Evolutionary conservation across 2,797 vertebrate genomes (phyloP).

Genomic region (Coccyzus lansbergi): DNA sequence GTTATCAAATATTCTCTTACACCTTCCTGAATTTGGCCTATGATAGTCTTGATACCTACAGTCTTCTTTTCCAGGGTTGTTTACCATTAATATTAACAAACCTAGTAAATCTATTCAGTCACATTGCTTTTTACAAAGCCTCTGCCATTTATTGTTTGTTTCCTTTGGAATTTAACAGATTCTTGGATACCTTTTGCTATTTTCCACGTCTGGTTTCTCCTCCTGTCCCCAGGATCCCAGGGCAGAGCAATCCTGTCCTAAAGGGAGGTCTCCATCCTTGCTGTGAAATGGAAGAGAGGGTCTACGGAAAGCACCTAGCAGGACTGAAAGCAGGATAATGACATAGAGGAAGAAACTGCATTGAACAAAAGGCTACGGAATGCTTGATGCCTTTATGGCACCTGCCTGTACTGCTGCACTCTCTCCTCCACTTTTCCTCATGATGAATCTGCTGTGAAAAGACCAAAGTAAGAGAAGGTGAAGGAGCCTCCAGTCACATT

Average conservation of each 20-base stretch:
- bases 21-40: background rate
- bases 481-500: background rate
- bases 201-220: background rate
- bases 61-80: background rate
- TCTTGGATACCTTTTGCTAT: background rate
- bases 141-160: background rate
- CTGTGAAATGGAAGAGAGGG: background rate
- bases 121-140: background rate
- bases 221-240: background rate
- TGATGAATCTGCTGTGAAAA: background rate
- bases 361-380: background rate
- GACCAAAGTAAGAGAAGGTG: background rate
- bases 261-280: background rate
- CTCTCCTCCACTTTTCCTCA: background rate
- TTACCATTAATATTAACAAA: background rate
- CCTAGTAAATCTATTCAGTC: background rate
- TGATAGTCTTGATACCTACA: background rate
- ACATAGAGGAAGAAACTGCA: background rate
- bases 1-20: background rate
- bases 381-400: background rate
- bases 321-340: background rate
- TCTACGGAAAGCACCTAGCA: background rate
- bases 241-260: background rate
- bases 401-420: background rate
- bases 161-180: background rate